These are phyloP conservation scores for Himalopsyche phryganea DNA, from an alignment of 1,140 invertebrate genomes.

Conservation along the genomic window DNA sequence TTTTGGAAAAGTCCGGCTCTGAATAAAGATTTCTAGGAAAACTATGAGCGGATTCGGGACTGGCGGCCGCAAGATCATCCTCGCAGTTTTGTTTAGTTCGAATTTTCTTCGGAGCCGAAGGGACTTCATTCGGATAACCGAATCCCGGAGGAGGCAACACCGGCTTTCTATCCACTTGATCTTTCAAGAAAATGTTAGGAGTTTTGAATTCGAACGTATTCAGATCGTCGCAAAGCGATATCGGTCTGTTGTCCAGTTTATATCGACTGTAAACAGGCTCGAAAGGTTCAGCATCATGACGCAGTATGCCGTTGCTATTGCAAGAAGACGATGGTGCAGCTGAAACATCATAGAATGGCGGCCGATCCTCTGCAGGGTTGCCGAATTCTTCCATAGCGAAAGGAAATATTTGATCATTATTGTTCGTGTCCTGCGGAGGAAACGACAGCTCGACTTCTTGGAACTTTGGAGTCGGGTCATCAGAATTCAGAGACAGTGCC, in stretches of 20 bases:
- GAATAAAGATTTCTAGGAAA: slow-evolving; percentile 38
- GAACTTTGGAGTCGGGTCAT: no score
- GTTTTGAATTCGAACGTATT: not conserved
- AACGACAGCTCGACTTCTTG: not conserved
- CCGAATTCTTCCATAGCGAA: not conserved
- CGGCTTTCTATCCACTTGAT: not conserved
- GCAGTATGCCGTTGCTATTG: slow-evolving; percentile 6
- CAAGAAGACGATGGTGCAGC: not conserved
- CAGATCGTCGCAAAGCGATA: not conserved
- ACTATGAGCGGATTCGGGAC: not conserved
- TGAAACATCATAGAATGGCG: not conserved
- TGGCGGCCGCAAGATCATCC: not conserved
- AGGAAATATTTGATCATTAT: slow-evolving; percentile 4
- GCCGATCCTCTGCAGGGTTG: not conserved
- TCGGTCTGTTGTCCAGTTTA: slow-evolving; percentile 31
- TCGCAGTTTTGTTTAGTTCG: slow-evolving; percentile 2
- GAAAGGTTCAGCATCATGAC: slow-evolving; percentile 24
- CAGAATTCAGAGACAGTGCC: slow-evolving; percentile 16
- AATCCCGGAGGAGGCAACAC: no score
- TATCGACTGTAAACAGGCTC: slow-evolving; percentile 11
- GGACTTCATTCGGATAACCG: not conserved
- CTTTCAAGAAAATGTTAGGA: slow-evolving; percentile 4
- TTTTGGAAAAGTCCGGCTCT: slow-evolving; percentile 48
- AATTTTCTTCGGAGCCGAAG: slow-evolving; percentile 9
- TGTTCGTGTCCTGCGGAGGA: slow-evolving; percentile 7